A percentile compares a stretch with the other conserved stretches of the same genome.
Conservation (phyloP, 2,888 invertebrate genomes). For the Mythimna loreyi region DNA sequence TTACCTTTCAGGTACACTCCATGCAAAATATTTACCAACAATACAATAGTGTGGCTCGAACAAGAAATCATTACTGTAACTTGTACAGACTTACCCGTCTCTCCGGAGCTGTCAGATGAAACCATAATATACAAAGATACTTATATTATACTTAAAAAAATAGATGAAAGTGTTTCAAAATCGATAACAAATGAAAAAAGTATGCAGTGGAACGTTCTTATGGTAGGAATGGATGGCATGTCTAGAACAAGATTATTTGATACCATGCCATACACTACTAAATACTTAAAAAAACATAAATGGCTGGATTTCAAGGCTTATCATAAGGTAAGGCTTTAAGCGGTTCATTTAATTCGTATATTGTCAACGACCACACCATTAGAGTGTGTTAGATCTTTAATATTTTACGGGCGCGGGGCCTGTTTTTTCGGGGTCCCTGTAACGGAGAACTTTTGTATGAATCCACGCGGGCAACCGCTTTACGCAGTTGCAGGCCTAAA, state of each 20-base stretch:
- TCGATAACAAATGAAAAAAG: conserved; percentile 20
- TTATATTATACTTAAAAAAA: conserved; percentile 73
- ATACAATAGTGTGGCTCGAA: not conserved
- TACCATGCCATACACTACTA: conserved; percentile 93
- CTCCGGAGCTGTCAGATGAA: not conserved
- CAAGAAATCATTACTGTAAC: conserved; percentile 75
- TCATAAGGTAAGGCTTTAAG: conserved; percentile 84
- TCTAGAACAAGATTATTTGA: conserved; percentile 94
- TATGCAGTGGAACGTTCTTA: conserved; percentile 90
- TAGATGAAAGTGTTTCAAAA: conserved; percentile 8
- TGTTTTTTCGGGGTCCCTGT: no score
- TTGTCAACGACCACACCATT: no score
- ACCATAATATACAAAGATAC: conserved; percentile 70
- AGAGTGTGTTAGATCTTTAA: no score
- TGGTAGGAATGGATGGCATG: conserved; percentile 96
- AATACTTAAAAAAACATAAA: conserved; percentile 92
- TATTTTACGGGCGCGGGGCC: no score
- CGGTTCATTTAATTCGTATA: no score
- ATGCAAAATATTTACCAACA: conserved; percentile 18
- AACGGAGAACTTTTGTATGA: no score
- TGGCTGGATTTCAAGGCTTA: conserved; percentile 95
- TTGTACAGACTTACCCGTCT: conserved; percentile 58
- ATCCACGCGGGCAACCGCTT: no score
- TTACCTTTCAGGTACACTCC: conserved; percentile 23
- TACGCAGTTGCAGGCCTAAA: conserved; percentile 4